These are phyloP conservation scores for Oophaga sylvatica DNA, from an alignment of 2,797 vertebrate species.

Conservation along the genomic window DNA sequence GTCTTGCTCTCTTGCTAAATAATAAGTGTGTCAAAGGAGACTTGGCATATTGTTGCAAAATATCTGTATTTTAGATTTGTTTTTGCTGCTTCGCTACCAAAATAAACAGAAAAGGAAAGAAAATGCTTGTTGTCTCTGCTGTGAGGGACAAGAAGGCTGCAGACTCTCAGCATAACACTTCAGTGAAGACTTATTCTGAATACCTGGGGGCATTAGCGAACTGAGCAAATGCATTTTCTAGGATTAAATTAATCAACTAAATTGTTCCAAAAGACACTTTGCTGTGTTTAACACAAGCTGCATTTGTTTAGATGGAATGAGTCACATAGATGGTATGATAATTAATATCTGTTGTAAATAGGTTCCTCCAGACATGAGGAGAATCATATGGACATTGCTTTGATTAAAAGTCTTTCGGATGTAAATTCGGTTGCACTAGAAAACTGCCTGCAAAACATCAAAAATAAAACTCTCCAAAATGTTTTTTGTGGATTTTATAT, in stretches of 20 bases:
- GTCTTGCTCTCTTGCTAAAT: conserved; percentile 13
- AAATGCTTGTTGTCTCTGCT: neutral
- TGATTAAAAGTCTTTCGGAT: conserved; percentile 21
- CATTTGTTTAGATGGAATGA: conserved; percentile 44
- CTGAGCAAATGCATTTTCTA: conserved; percentile 30
- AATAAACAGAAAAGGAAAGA: neutral
- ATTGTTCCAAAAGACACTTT: conserved; percentile 20
- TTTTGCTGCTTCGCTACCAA: conserved; percentile 16
- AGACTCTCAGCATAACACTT: conserved; percentile 25
- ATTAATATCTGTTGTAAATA: conserved; percentile 28
- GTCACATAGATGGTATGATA: conserved; percentile 34
- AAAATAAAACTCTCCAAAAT: conserved; percentile 10
- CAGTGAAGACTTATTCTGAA: conserved; percentile 3
- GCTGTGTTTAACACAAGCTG: neutral
- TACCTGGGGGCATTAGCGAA: conserved; percentile 26
- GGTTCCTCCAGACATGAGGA: conserved; percentile 6
- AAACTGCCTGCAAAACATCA: conserved; percentile 31
- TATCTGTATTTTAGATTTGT: neutral
- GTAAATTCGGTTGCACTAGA: conserved; percentile 15
- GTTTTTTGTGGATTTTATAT: neutral
- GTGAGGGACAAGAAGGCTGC: conserved; percentile 2
- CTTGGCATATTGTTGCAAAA: conserved; percentile 1
- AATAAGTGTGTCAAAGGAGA: conserved; percentile 20
- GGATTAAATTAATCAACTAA: conserved; percentile 39
- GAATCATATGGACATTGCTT: conserved; percentile 8